These are phyloP conservation scores for Disparrhopalites patrizii DNA, from an alignment of 2,888 invertebrate species.

Conservation along the genomic window DNA sequence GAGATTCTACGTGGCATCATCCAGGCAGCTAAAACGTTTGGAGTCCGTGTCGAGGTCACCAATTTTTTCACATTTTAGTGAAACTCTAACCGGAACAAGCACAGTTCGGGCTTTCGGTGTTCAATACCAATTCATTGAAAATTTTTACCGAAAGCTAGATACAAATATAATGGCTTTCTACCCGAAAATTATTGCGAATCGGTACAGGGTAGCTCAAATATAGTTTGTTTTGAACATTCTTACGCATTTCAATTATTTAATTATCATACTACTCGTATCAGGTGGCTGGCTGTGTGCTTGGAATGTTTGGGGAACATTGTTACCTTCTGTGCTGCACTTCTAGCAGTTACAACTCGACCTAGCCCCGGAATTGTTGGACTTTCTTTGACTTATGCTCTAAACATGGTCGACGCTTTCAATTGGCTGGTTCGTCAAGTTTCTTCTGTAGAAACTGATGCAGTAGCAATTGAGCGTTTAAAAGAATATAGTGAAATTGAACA, in stretches of 20 bases:
- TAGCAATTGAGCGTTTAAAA: slow-evolving; percentile 93
- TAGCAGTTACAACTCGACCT: slow-evolving; percentile 55
- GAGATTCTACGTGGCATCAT: slow-evolving; percentile 58
- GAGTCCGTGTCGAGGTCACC: slow-evolving; percentile 58
- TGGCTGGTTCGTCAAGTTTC: slow-evolving; percentile 95
- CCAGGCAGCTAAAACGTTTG: slow-evolving; percentile 57
- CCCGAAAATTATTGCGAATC: slow-evolving; percentile 38
- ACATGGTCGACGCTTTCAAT: slow-evolving; percentile 93
- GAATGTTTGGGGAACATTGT: slow-evolving; percentile 64
- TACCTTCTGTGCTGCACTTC: slow-evolving; percentile 58
- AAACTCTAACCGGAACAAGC: slow-evolving; percentile 54
- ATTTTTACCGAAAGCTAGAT: slow-evolving; percentile 55
- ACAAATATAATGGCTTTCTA: slow-evolving; percentile 51
- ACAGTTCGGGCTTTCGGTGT: slow-evolving; percentile 50
- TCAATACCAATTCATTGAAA: slow-evolving; percentile 52
- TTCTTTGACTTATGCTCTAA: slow-evolving; percentile 77
- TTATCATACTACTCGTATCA: slow-evolving; percentile 20
- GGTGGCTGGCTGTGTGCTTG: slow-evolving; percentile 84
- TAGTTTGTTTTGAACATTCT: too few species aligned
- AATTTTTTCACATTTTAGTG: slow-evolving; percentile 58
- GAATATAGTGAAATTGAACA: slow-evolving; percentile 86
- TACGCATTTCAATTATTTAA: too few species aligned
- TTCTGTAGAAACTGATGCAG: slow-evolving; percentile 95
- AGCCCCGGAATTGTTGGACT: slow-evolving; percentile 63
- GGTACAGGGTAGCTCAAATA: slow-evolving; percentile 19